Evolutionary conservation across 2,888 invertebrate species (phyloP).

Genomic region (Axea sp.): DNA sequence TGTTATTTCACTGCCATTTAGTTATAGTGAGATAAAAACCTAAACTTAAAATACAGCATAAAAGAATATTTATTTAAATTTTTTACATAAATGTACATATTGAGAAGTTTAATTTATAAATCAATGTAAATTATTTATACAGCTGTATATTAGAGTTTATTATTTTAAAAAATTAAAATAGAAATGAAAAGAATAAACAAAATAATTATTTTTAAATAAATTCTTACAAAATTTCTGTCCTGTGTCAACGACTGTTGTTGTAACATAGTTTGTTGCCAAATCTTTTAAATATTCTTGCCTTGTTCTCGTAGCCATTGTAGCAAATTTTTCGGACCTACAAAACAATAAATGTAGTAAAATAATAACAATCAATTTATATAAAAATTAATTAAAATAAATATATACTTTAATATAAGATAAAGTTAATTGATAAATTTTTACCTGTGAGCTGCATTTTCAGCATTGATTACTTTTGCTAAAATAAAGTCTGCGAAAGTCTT

Average conservation of each 20-base stretch:
- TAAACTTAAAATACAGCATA: too few relatives aligned
- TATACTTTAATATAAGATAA: too few relatives aligned
- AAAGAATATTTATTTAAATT: too few relatives aligned
- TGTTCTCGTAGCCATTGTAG: conserved; percentile 97
- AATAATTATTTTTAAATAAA: background rate
- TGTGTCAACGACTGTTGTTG: conserved; percentile 89
- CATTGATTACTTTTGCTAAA: conserved; percentile 96
- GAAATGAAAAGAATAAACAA: background rate
- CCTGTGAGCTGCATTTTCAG: conserved; percentile 95
- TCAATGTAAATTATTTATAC: too few relatives aligned
- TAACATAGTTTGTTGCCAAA: conserved; percentile 90
- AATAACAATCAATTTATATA: too few relatives aligned
- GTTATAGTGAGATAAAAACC: too few relatives aligned
- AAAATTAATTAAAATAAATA: background rate
- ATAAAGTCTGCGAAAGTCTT: conserved; percentile 97
- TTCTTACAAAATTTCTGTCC: conserved; percentile 92
- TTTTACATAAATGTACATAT: too few relatives aligned
- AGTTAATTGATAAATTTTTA: too few relatives aligned
- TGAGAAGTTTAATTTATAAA: too few relatives aligned
- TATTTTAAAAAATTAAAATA: too few relatives aligned
- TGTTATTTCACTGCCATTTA: too few relatives aligned
- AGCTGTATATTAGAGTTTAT: too few relatives aligned
- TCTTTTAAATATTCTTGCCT: conserved; percentile 97
- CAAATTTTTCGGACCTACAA: conserved; percentile 93
- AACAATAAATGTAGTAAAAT: background rate